Evolutionary conservation across 2,113 vertebrate genomes (phyloP).

Genomic region (Platichthys flesus): DNA sequence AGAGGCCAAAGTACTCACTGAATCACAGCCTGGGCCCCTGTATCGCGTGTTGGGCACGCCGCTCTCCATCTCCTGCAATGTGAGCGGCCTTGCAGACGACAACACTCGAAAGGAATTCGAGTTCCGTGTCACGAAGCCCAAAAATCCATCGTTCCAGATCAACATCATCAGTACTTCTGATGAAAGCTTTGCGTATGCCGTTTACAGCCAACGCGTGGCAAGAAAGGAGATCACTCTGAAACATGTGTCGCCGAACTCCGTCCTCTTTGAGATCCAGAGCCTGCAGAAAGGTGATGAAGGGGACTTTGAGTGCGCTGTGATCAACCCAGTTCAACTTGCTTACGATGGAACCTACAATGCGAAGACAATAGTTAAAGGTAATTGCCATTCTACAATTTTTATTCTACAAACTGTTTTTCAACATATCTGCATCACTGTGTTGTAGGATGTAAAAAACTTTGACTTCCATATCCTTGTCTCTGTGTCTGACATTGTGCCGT

Average conservation of each 20-base stretch:
- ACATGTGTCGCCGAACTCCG: constrained; percentile 65
- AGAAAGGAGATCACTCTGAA: constrained; percentile 68
- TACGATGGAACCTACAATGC: constrained; percentile 86
- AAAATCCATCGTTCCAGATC: neutral
- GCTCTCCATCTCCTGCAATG: constrained; percentile 85
- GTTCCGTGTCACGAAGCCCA: constrained; percentile 71
- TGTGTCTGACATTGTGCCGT: constrained; percentile 13
- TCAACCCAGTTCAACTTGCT: constrained; percentile 46
- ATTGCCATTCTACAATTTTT: neutral
- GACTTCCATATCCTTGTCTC: neutral
- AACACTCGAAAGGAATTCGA: constrained; percentile 73
- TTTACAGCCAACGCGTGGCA: constrained; percentile 56
- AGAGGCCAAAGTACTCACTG: constrained; percentile 54
- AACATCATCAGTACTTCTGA: constrained; percentile 80
- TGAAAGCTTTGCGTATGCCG: constrained; percentile 35
- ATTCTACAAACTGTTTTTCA: neutral
- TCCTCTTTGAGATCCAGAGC: constrained; percentile 77
- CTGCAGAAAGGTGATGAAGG: constrained; percentile 81
- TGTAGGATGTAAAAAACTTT: neutral
- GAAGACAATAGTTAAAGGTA: constrained; percentile 82
- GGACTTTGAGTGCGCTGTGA: constrained; percentile 86
- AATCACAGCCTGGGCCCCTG: constrained; percentile 85
- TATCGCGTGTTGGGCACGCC: constrained; percentile 80
- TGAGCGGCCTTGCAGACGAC: constrained; percentile 77
- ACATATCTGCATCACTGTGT: neutral